Base-by-base conservation (phyloP, 2,797 vertebrate species). In the Crocodylus rhombifer region DNA sequence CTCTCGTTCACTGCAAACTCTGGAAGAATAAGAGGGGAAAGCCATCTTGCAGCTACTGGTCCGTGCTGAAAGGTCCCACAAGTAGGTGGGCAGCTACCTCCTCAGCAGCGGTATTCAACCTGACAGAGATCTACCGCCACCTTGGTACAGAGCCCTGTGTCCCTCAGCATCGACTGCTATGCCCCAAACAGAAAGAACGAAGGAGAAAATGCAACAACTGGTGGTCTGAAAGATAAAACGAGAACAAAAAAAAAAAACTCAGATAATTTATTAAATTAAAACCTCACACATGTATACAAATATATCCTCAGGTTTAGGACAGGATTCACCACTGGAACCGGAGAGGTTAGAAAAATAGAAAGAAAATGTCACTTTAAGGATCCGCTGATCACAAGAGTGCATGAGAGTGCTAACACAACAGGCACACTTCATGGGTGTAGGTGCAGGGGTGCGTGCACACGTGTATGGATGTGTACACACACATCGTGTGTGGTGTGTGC, bases 241-340 rank as follows among this genome's bases (percentile, higher is more conserved):
- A 95, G 42, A 42, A 42, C 42, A 42, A 42, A 42, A 80, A 85
- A 33, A 4, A 77, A 85, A 33, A 4, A 77, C 33, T 78, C 63
- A 95, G 85, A 96, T 93, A 92, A 97, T 97, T 97, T 97, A 98
- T 97, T 97, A 97, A 93, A 80, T 96, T 92, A 95, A 95, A 88
- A 95, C 51, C 20, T 96, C 91, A 93, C 91, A 92, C 61, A 83
- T 25, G 28, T n/a, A 90, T 64, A 96, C 76, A 95, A 96, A 96
- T 77, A 96, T n/a, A 36, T 55, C 55, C 55, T 81, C 56, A 82
- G 67, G 71, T 91, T 91, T 65, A 79, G 90, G 87, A 91, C 9
- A 79, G 28, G 23, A 84, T 86, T 94, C 63, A 91, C 79, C 62
- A 86, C 81, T 7, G 26, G 94, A 67, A 89, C 26, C 73, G 56